Base-by-base conservation (phyloP, 92 coral and sea anemone species). In the Epizoanthus fatuus region DNA sequence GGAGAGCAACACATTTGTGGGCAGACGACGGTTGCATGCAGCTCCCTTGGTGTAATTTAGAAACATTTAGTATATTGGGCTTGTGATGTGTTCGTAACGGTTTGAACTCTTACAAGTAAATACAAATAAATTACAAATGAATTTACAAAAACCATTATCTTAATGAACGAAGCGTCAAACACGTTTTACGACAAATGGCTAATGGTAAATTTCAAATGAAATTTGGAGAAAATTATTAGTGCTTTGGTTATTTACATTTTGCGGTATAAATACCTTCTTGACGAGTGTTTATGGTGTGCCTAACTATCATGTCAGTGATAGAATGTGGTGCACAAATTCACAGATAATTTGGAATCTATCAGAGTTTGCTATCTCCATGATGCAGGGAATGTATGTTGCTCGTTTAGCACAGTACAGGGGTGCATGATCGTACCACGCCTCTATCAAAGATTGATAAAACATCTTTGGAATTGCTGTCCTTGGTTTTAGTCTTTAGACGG, bases 251-350 rank as follows among this genome's bases (percentile, higher is more conserved):
- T 55, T 56, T 37, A 53, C 22, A 75, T 55, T 75, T 75, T 56
- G 63, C 53, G 53, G 53, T 35, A 20, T 77, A 60, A 77, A 42
- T 44, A 39, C 81, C 40, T 57, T 4, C 37, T 54, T 40, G 37
- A 3, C 12, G 69, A 19, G 69, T 58, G 25, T 15, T 14, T 60
- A 22, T 69, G 71, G 25, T 69, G 71, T 39, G 82, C 58, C 37
- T 77, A 39, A 44, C 71, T 77, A 62, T 77, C 58, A 16, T 77
- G 25, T 77, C 57, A 12, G 22, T 60, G 71, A 56, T 54, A 75
- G 81, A 76, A 76, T 59, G 60, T 10, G 19, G 63, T 17, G 19
- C 69, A 58, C 54, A 62, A 29, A 62, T 11, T 19, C 14, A 42
- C 45, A 55, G 20, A 75, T 53, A 37, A 40, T 62, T 40, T 42